A percentile compares a stretch with the other conserved stretches of the same genome.
Conservation (phyloP, 1,140 invertebrate species). For the Sycophila sp. region DNA sequence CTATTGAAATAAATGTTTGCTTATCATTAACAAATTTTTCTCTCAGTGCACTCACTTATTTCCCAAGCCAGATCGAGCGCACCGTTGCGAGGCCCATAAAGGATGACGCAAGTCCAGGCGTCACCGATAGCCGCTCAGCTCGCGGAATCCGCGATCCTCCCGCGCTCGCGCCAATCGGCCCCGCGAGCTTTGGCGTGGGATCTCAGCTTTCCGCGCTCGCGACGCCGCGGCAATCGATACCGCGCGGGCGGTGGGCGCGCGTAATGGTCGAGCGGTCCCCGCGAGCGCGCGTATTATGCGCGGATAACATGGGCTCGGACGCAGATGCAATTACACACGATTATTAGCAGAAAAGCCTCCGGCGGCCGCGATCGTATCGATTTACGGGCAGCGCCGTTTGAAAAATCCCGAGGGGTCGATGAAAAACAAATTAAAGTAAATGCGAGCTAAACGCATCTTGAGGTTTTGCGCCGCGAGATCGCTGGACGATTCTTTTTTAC, state of each 20-base stretch:
- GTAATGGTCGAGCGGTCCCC: constrained; percentile 54
- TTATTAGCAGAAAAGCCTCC: constrained; percentile 36
- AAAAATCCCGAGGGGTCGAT: too few relatives aligned
- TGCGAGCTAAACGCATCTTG: constrained; percentile 21
- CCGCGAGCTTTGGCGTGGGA: constrained; percentile 47
- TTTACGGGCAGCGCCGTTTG: too few relatives aligned
- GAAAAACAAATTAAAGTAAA: constrained; percentile 29
- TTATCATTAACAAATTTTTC: too few relatives aligned
- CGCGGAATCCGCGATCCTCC: not conserved
- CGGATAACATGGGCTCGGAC: not conserved
- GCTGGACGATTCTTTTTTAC: not conserved
- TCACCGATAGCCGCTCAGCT: too few relatives aligned
- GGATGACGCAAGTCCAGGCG: too few relatives aligned
- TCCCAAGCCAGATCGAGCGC: too few relatives aligned
- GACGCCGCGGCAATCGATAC: constrained; percentile 56
- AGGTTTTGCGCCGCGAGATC: not conserved
- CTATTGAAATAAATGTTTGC: too few relatives aligned
- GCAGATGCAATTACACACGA: constrained; percentile 37
- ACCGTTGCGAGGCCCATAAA: too few relatives aligned
- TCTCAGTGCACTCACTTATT: too few relatives aligned
- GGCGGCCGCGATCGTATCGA: too few relatives aligned
- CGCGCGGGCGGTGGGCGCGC: constrained; percentile 41
- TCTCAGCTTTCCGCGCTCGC: constrained; percentile 35
- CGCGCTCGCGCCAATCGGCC: constrained; percentile 41
- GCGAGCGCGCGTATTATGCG: constrained; percentile 13